phyloP scores from a whole-genome alignment of 2,888 invertebrate species.

The Aphelenchoides bicaudatus region DNA sequence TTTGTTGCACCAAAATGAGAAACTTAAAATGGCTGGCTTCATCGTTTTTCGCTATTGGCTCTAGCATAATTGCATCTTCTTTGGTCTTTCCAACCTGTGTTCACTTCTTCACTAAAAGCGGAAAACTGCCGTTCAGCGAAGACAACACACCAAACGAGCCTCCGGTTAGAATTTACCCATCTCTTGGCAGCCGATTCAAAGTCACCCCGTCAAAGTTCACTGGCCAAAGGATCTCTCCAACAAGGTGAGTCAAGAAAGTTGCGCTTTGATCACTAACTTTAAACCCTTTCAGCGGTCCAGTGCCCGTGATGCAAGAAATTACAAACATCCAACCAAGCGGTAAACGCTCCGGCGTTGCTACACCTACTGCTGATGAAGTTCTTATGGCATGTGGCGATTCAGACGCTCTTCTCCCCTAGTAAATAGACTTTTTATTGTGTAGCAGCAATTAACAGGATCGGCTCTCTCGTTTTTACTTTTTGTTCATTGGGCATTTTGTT shows the following conservation, averaged over 20 bases:
- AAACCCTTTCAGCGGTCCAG: conserved; percentile 52
- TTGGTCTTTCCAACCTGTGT: conserved; percentile 54
- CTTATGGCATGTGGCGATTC: background rate
- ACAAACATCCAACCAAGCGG: conserved; percentile 51
- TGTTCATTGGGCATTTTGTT: background rate
- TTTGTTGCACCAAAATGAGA: conserved; percentile 56
- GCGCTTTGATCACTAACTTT: background rate
- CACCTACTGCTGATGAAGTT: background rate
- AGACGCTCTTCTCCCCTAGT: conserved; percentile 4
- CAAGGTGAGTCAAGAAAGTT: conserved; percentile 25
- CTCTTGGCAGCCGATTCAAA: conserved; percentile 30
- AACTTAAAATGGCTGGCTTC: conserved; percentile 53
- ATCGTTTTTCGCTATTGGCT: conserved; percentile 54
- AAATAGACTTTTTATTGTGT: background rate
- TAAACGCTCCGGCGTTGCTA: conserved; percentile 9
- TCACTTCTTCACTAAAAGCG: conserved; percentile 46
- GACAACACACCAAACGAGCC: conserved; percentile 58
- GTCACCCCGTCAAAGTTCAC: conserved; percentile 35
- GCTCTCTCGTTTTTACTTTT: background rate
- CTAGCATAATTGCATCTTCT: conserved; percentile 51
- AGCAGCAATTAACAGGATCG: background rate
- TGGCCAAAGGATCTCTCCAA: conserved; percentile 38
- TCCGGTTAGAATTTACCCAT: conserved; percentile 55
- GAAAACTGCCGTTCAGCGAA: conserved; percentile 48
- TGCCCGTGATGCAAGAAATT: conserved; percentile 58